Conservation (phyloP, 2,797 vertebrate genomes). For the Anniella stebbinsi region DNA sequence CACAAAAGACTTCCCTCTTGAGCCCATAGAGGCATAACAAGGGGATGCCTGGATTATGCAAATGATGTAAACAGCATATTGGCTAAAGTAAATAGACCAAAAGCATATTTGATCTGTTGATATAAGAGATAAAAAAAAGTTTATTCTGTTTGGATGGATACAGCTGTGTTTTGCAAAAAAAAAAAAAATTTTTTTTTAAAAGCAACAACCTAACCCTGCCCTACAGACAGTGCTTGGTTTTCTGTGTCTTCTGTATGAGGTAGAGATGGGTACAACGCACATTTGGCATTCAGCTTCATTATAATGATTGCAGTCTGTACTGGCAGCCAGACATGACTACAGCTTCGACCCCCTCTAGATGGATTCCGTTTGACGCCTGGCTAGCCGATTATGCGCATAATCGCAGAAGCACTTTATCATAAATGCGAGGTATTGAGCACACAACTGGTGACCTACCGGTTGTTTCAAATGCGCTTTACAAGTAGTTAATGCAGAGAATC, state of each 20-base stretch:
- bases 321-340: neutral
- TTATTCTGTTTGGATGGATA: slow-evolving; percentile 21
- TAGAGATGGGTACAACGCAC: neutral
- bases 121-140: neutral
- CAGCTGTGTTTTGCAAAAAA: slow-evolving; percentile 14
- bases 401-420: too few species aligned
- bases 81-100: neutral
- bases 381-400: too few species aligned
- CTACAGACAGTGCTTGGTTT: slow-evolving; percentile 13
- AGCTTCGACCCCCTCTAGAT: too few species aligned
- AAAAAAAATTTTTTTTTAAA: neutral
- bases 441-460: too few species aligned
- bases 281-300: neutral
- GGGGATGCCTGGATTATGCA: neutral
- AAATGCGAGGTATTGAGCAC: too few species aligned
- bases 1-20: neutral
- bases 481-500: too few species aligned
- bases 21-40: neutral
- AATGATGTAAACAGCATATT: neutral
- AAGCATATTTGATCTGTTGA: neutral
- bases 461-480: too few species aligned
- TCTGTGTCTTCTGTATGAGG: neutral
- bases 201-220: rapidly evolving
- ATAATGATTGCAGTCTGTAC: slow-evolving; percentile 12
- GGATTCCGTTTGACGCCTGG: too few species aligned